Evolutionary conservation across 2,113 vertebrate genomes (phyloP), one percentile per base, ranked within the genome.

Genomic region (Sinocyclocheilus anshuiensis): DNA sequence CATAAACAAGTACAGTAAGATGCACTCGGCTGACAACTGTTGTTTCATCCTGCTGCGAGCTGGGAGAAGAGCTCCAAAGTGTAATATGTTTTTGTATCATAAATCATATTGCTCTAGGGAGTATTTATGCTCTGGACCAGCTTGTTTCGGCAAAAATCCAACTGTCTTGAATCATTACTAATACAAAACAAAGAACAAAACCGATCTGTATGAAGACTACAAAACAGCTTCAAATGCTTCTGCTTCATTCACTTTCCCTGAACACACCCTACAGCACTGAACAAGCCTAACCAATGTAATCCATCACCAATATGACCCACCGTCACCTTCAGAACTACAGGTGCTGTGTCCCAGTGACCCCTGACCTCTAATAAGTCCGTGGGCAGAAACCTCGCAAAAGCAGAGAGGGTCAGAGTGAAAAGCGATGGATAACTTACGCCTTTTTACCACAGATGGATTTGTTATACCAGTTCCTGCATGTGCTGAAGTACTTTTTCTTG

Each of bases 401-500:
- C 48, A 76, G 24, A 84, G 13, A 16, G 16, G 16, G 1, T 26
- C 4, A 71, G 59, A 59, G 24, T 24, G 74, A 26, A 42, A 79
- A 87, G 85, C 86, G 24, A 74, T 13, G 6, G n/a, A 84, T 36
- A 63, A 99, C 98, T 98, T 95, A 99, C 98, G 98, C 95, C 93
- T 96, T 96, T 89, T 97, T 99, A 36, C 96, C 97, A 87, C 98
- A 99, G 93, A 99, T 99, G 87, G 97, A 87, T 91, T 96, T 95
- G 91, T 97, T 97, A 91, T 99, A 97, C 98, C 98, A 99, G 94
- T 97, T 98, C 92, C 95, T 96, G 89, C 98, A 99, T 12, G 98
- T 99, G 93, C 97, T 99, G 95, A 98, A 98, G 89, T 99, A 99
- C 89, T 97, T 99, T 95, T 97, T 99, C 83, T 96, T 96, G 57